These are phyloP conservation scores for Prunella himalayana DNA, from an alignment of 2,113 vertebrate genomes.

Conservation along the genomic window DNA sequence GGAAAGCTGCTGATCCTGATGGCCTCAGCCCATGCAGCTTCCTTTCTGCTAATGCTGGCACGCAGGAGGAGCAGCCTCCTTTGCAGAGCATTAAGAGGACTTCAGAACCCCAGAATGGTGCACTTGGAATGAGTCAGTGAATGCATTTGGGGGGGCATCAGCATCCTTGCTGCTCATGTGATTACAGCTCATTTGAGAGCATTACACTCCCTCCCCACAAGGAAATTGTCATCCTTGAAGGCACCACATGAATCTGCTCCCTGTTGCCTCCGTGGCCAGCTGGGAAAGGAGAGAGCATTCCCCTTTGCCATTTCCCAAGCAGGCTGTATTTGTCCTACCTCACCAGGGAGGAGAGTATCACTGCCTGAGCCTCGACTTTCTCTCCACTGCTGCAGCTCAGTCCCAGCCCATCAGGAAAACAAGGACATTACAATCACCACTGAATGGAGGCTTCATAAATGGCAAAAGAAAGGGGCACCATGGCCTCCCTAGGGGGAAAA, in stretches of 20 bases:
- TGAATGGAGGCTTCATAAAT: background rate
- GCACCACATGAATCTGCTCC: background rate
- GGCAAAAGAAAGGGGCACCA: background rate
- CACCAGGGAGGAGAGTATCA: background rate
- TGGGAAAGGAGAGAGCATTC: background rate
- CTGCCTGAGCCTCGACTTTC: background rate
- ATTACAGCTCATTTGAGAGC: background rate
- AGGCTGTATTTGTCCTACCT: background rate
- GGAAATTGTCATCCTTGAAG: background rate
- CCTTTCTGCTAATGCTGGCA: background rate
- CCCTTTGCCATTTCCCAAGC: background rate
- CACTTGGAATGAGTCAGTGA: background rate
- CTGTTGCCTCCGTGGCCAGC: fast-evolving
- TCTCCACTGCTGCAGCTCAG: background rate
- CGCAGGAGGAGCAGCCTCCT: background rate
- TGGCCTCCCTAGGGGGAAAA: background rate
- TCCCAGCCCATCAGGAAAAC: background rate
- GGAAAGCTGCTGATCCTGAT: background rate
- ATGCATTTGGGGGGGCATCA: background rate
- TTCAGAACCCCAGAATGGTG: background rate
- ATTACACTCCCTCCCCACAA: background rate
- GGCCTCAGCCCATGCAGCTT: background rate
- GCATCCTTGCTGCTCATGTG: background rate
- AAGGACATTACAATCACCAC: background rate
- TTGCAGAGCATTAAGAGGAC: background rate